Base-by-base conservation (phyloP, 2,888 invertebrate species). In the Hypsopygia costalis region DNA sequence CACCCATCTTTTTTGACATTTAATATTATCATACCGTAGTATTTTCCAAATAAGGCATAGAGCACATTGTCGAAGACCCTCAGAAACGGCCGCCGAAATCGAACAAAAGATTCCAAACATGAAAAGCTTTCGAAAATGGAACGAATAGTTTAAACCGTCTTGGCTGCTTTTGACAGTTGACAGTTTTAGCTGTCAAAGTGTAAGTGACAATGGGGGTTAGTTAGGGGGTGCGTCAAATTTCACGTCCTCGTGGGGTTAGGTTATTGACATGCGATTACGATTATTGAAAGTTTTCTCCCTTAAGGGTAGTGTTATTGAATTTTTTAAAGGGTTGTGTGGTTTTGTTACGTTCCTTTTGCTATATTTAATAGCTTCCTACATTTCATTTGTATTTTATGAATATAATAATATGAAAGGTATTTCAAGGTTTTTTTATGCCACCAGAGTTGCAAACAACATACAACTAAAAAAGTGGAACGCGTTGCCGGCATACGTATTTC, bases 111-210 rank as follows among this genome's bases (percentile, higher is more conserved):
- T 52, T 69, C 66, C 65, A 65, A 73, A 75, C 69, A 70, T 77
- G 78, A 80, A 76, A 81, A 77, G 75, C 74, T 57, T 64, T 65
- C 48, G 69, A 72, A 75, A 74, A 76, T 71, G 65, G 69, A 72
- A 70, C 69, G 81, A 85, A 81, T 81, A 85, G 86, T 86, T 87
- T 88, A 86, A 87, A 83, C 76, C 81, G 73, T 70, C 85, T 83
- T 79, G 70, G 69, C 81, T 86, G 87, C 77, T 70, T 87, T 81
- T 87, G 87, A 87, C 87, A 86, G 87, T 88, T 87, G 86, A 86
- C 87, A 86, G 86, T 83, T 81, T 81, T 79, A 81, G 66, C 77
- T 81, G 83, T 82, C 81, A 77, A 75, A 73, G 64, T 49, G 62
- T 51, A 61, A 65, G 63, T 61, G 70, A 85, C 83, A 82, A 82